A percentile compares a stretch with the other conserved stretches of the same genome.
These are phyloP conservation scores for Meandrusa payeni DNA, from an alignment of 2,888 invertebrate species.

Conservation along the genomic window DNA sequence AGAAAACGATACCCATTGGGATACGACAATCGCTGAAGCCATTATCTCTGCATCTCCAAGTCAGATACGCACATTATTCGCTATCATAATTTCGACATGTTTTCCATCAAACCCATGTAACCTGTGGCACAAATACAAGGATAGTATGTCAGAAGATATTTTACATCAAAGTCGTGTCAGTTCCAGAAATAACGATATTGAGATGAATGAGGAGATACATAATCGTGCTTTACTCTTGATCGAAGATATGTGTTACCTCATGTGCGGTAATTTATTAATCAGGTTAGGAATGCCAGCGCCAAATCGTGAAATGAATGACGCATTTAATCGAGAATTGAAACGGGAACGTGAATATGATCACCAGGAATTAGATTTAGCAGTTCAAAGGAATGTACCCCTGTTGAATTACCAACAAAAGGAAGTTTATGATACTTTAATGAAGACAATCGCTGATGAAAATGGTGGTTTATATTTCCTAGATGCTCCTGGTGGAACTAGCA, in stretches of 20 bases:
- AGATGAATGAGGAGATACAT: slow-evolving; percentile 34
- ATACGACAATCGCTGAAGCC: slow-evolving; percentile 35
- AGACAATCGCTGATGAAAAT: no score
- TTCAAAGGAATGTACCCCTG: no score
- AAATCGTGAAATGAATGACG: no score
- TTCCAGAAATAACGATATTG: slow-evolving; percentile 32
- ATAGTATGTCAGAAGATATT: slow-evolving; percentile 38
- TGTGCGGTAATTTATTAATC: neutral
- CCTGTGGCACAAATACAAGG: slow-evolving; percentile 39
- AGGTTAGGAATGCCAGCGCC: no score
- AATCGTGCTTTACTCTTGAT: neutral
- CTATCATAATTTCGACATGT: slow-evolving; percentile 38
- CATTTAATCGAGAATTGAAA: no score
- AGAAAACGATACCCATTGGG: no score
- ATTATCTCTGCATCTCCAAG: slow-evolving; percentile 32
- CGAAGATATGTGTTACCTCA: neutral
- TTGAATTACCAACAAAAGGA: no score
- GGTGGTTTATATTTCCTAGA: no score
- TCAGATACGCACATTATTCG: slow-evolving; percentile 39
- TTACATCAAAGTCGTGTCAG: slow-evolving; percentile 35
- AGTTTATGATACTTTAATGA: neutral
- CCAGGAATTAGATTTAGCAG: no score
- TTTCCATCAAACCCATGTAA: slow-evolving; percentile 32
- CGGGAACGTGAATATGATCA: no score
- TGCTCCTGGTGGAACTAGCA: no score